These are phyloP conservation scores for Amblyteles armatorius DNA, from an alignment of 2,888 invertebrate genomes.

Conservation along the genomic window DNA sequence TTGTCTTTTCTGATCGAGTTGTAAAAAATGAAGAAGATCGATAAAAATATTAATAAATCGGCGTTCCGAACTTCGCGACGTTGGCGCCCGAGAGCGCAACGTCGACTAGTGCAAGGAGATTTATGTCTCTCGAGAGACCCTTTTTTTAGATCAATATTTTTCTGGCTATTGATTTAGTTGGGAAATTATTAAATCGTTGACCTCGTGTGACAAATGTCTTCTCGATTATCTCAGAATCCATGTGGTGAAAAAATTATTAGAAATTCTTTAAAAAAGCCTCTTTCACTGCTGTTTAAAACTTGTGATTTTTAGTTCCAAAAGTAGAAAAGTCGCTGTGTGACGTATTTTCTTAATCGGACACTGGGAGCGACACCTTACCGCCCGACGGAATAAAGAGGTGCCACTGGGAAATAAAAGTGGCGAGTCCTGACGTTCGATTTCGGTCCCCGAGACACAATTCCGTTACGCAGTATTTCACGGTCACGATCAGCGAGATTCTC, in stretches of 20 bases:
- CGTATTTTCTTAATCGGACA: conserved; percentile 52
- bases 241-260: too few species aligned
- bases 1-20: neutral
- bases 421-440: conserved; percentile 26
- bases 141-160: neutral
- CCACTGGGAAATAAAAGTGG: conserved; percentile 19
- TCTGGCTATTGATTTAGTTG: conserved; percentile 15
- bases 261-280: too few species aligned
- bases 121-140: neutral
- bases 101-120: neutral
- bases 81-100: neutral
- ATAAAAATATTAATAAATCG: neutral
- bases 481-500: conserved; percentile 68
- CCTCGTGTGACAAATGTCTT: conserved; percentile 45
- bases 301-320: too few species aligned
- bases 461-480: conserved; percentile 67
- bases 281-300: too few species aligned
- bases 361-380: conserved; percentile 31
- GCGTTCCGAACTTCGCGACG: too few species aligned
- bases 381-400: conserved; percentile 11
- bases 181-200: conserved; percentile 33
- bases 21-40: neutral
- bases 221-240: conserved; percentile 10
- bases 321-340: too few species aligned
- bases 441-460: conserved; percentile 54